A percentile compares a stretch with the other conserved stretches of the same genome.
These are phyloP conservation scores for Bucco capensis DNA, from an alignment of 2,113 vertebrate genomes.

Conservation along the genomic window DNA sequence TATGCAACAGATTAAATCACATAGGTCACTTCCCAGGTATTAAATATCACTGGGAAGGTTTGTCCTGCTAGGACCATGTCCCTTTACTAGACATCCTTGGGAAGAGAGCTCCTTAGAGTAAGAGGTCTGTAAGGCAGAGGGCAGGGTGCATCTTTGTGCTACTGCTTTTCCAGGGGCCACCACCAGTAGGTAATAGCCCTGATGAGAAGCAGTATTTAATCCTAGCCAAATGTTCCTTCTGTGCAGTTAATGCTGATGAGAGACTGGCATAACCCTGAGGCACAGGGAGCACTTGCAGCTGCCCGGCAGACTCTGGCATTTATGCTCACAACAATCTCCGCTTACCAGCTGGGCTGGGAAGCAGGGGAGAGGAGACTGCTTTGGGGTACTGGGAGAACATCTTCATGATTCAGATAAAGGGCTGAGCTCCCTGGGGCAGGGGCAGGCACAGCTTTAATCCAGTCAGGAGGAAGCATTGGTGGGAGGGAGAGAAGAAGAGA, in stretches of 20 bases:
- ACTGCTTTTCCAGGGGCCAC: background rate
- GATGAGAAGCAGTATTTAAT: background rate
- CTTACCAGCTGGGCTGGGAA: background rate
- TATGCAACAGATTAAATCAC: conserved; percentile 28
- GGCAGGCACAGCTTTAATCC: conserved; percentile 25
- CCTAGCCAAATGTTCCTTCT: background rate
- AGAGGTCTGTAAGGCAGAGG: background rate
- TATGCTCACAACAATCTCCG: background rate
- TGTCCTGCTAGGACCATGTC: background rate
- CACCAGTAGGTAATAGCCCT: background rate
- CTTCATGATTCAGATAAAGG: background rate
- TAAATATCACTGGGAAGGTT: background rate
- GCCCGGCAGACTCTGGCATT: background rate
- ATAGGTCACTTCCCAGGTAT: conserved; percentile 25
- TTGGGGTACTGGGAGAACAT: background rate
- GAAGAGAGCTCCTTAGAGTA: background rate
- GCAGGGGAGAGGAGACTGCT: background rate
- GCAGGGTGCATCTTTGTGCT: background rate
- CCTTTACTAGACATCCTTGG: background rate
- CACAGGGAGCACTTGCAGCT: background rate
- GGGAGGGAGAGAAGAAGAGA: conserved; percentile 19
- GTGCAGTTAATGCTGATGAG: background rate
- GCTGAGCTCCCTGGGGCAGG: conserved; percentile 9
- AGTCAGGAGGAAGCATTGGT: conserved; percentile 42
- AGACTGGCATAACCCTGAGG: background rate